Base-by-base conservation (phyloP, 2,797 vertebrate genomes). In the Sebastes iracundus region DNA sequence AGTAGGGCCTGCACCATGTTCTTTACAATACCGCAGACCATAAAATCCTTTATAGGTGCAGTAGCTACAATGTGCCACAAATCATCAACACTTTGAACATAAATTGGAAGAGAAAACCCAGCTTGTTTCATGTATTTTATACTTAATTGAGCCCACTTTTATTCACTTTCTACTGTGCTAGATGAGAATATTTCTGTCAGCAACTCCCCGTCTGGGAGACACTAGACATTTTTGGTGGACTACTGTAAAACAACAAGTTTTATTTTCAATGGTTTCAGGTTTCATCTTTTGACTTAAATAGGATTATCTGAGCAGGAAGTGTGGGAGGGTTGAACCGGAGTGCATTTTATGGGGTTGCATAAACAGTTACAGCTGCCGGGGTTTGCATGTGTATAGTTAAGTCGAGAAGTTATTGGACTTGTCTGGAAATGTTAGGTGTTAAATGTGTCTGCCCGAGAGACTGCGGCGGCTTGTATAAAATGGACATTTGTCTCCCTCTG, bases 291-390 rank as follows among this genome's bases (percentile, higher is more conserved):
- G 74, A 78, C 74, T 90, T 80, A 85, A 87, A 87, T 25, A 30
- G 83, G 83, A 87, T 88, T 87, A 88, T 91, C 68, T 83, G 22
- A 83, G 81, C 91, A 92, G 92, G 90, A 93, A 90, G 61, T 70
- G 81, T 77, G 81, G 85, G 82, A 77, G 84, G 35, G 83, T 70
- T 75, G 69, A 77, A 73, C 9, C 6, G 32, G 70, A 83, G 75
- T 32, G 38, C 12, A 42, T 89, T 93, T 92, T 85, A 90, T 33
- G 35, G 79, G 83, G 71, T 87, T 85, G 87, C 86, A 87, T 94
- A 93, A 94, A 91, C 89, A 86, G 77, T 83, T 53, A 32, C 87
- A 87, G 88, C 90, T 90, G 92, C 80, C 30, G 10, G 79, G 73
- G 80, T 77, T 77, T 71, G 46, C 46, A 68, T 82, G 81, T 64